These are phyloP conservation scores for Diglossa brunneiventris DNA, from an alignment of 2,113 vertebrate species.

Conservation along the genomic window DNA sequence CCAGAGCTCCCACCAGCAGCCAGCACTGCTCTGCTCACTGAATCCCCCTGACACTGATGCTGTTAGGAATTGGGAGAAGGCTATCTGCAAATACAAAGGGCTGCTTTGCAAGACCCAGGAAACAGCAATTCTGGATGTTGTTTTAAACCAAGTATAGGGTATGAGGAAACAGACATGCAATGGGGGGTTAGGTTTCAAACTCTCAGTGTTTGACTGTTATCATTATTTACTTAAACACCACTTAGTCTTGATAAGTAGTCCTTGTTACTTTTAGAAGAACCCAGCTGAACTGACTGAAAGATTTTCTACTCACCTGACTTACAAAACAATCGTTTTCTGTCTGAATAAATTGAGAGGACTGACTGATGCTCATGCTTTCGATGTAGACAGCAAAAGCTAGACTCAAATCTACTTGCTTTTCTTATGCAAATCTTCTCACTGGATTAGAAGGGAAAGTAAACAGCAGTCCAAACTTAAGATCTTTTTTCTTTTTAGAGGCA, in stretches of 20 bases:
- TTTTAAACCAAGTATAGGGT: background rate
- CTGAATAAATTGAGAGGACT: slow-evolving; percentile 33
- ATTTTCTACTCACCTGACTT: slow-evolving; percentile 45
- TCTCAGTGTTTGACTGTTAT: background rate
- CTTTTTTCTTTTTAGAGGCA: slow-evolving; percentile 49
- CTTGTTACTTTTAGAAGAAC: background rate
- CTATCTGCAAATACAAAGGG: background rate
- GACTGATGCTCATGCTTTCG: background rate
- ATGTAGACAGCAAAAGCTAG: slow-evolving; percentile 34
- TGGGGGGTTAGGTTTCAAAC: background rate
- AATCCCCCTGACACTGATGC: background rate
- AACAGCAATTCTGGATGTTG: background rate
- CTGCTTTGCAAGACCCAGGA: background rate
- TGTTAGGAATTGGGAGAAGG: background rate
- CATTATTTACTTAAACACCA: background rate
- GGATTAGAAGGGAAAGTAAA: slow-evolving; percentile 54
- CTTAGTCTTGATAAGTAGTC: background rate
- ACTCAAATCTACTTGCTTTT: slow-evolving; percentile 45
- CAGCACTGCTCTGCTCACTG: background rate
- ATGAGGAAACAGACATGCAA: background rate
- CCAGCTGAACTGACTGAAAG: slow-evolving; percentile 9
- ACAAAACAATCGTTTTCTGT: slow-evolving; percentile 40
- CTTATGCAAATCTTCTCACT: slow-evolving; percentile 57
- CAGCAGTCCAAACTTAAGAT: slow-evolving; percentile 14
- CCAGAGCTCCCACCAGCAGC: background rate